These are phyloP conservation scores for Margarornis squamiger DNA, from an alignment of 2,797 vertebrate species.

Conservation along the genomic window DNA sequence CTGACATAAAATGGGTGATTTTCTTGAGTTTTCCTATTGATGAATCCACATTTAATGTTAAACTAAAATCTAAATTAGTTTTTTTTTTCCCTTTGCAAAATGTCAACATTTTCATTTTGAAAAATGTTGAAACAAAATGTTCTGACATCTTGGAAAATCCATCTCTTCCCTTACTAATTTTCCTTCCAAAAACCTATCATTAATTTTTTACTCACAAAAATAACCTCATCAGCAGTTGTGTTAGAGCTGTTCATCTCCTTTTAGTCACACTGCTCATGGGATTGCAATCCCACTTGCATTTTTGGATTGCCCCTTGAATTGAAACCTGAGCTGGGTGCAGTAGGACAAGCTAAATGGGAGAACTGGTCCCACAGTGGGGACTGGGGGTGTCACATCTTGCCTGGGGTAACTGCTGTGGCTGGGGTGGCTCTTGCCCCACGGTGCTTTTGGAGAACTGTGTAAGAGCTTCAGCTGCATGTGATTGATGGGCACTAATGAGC, in stretches of 20 bases:
- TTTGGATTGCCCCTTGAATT: not conserved
- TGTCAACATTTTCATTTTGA: slow-evolving; percentile 52
- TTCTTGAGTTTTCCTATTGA: not conserved
- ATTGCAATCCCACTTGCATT: not conserved
- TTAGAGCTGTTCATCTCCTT: not conserved
- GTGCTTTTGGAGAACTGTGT: not conserved
- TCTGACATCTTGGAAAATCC: slow-evolving; percentile 51
- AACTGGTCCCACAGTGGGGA: not conserved
- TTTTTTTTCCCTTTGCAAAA: not conserved
- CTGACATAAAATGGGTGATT: slow-evolving; percentile 2
- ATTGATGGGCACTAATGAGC: not conserved
- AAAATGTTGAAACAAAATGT: slow-evolving; percentile 57
- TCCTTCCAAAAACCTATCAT: slow-evolving; percentile 26
- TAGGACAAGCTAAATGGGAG: not conserved
- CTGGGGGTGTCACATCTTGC: not conserved
- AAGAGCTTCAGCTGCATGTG: not conserved
- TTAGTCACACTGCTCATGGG: not conserved
- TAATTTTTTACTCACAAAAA: slow-evolving; percentile 19
- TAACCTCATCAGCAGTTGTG: not conserved
- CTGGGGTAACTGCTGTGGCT: not conserved
- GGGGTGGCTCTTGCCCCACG: not conserved
- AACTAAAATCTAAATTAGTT: not conserved
- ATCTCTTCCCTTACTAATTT: slow-evolving; percentile 14
- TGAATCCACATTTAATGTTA: not conserved
- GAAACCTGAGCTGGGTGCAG: not conserved